Conservation (phyloP, 2,113 vertebrate species). For the Jacana jacana region DNA sequence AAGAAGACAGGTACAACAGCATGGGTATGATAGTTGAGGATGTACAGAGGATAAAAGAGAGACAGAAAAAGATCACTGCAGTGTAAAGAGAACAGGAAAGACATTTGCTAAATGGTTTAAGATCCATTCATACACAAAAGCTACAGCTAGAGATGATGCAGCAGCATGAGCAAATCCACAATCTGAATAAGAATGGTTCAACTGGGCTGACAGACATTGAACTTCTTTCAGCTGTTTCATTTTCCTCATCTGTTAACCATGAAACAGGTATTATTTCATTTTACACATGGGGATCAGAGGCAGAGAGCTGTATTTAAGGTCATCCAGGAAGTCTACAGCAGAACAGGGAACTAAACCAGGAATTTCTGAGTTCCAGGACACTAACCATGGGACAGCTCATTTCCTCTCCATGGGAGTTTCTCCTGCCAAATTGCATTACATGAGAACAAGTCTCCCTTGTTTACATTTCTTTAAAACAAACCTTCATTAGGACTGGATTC, state of each 20-base stretch:
- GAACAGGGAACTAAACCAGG: conserved; percentile 1
- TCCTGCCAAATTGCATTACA: conserved; percentile 37
- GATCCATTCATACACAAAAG: neutral
- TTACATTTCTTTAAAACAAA: conserved; percentile 50
- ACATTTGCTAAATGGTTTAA: neutral
- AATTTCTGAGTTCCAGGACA: neutral
- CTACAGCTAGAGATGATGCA: neutral
- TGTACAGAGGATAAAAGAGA: neutral
- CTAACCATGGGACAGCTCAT: conserved; percentile 30
- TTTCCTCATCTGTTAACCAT: neutral
- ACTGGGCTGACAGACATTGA: neutral
- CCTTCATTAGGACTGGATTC: conserved; percentile 7
- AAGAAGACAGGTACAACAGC: neutral
- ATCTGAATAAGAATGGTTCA: neutral
- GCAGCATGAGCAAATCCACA: neutral
- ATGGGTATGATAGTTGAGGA: neutral
- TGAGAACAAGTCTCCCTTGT: neutral
- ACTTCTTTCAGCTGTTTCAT: neutral
- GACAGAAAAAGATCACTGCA: neutral
- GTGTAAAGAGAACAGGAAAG: neutral
- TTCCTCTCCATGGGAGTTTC: neutral
- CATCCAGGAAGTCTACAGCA: neutral
- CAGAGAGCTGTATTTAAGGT: neutral
- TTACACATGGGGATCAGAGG: neutral
- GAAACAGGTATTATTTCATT: neutral